Base-by-base conservation (phyloP, 2,113 vertebrate genomes). In the Ictidomys tridecemlineatus region DNA sequence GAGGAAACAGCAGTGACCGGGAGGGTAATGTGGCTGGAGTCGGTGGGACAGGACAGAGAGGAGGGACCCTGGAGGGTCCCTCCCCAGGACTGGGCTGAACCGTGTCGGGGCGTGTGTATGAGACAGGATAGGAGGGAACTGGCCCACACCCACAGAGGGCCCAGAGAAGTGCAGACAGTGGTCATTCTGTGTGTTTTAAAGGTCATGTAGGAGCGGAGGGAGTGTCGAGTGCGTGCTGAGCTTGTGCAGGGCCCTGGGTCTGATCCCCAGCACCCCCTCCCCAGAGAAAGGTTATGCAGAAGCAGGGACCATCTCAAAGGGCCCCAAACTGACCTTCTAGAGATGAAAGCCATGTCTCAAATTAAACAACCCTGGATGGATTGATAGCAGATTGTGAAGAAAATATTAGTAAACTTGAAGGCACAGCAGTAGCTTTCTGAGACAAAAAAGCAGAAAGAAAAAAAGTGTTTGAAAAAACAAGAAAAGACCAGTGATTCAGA, bases 61-160 rank as follows among this genome's bases (percentile, higher is more conserved):
- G 11, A 34, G 78, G 42, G 13, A 2, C 76, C 48, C 32, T 17
- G n/a, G 65, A 48, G 37, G 39, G 20, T 1, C 16, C 34, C 42
- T 4, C 42, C 70, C 14, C 51, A 30, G 24, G 12, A 14, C 11
- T 17, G 3, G 17, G 51, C 65, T 45, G 74, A 58, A n/a, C 20
- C 8, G 26, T 28, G 12, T n/a, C 30, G 17, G 6, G 2, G 2
- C 0, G 2, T 8, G 16, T 24, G 10, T 0, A 5, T 9, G 42
- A 17, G 56, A 30, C 48, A 24, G 34, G 61, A 32, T 22, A 1
- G 32, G 61, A 30, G 42, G 24, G 6, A 30, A 37, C 34, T 63
- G 37, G 18, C 61, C 86, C 26, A 0, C 4, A 8, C 53, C 39
- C 6, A 5, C 10, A 0, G 8, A 2, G 45, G 48, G 76, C 11